Base-by-base conservation (phyloP, 2,113 vertebrate genomes). In the Oreochromis niloticus region DNA sequence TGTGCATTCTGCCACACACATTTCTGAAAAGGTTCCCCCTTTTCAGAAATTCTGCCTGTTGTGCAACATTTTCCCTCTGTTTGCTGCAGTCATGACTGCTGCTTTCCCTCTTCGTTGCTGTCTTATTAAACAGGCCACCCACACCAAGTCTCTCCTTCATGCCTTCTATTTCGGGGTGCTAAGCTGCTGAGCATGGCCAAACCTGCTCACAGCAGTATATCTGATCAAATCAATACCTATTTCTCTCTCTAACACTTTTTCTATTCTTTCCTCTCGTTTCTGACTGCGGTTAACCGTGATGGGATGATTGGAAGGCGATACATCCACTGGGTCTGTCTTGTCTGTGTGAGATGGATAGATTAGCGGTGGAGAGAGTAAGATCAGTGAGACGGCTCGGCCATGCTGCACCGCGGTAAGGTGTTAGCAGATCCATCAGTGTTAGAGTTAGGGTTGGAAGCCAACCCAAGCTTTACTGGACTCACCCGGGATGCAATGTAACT, bases 161-260 rank as follows among this genome's bases (percentile, higher is more conserved):
- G 4, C 19, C 3, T 91, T 91, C 89, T 90, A 86, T 91, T 89
- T 84, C 34, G 46, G 75, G 88, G 88, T 86, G 91, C 89, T 91
- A 91, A 90, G 85, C 87, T 93, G 83, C 87, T 83, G 93, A 90
- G 82, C 90, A 85, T 5, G 81, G 63, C 85, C 79, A 50, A 83
- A 90, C 90, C 68, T 81, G 88, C 89, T 89, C 87, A 71, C 89
- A 84, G 87, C 85, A 71, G 39, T 89, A 82, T 89, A 88, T 91
- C 89, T 91, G 92, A 94, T 93, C 93, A 89, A 93, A 95, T 95
- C 93, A 24, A 94, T 95, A 90, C 79, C 82, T n/a, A 82, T 94
- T 94, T 90, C 87, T 89, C 88, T 85, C 75, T 85, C 84, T 43
- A 81, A 54, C 83, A 87, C 88, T 81, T 85, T 89, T 88, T 86